Evolutionary conservation across 2,888 invertebrate species (phyloP).

Genomic region (Microplitis manilae): DNA sequence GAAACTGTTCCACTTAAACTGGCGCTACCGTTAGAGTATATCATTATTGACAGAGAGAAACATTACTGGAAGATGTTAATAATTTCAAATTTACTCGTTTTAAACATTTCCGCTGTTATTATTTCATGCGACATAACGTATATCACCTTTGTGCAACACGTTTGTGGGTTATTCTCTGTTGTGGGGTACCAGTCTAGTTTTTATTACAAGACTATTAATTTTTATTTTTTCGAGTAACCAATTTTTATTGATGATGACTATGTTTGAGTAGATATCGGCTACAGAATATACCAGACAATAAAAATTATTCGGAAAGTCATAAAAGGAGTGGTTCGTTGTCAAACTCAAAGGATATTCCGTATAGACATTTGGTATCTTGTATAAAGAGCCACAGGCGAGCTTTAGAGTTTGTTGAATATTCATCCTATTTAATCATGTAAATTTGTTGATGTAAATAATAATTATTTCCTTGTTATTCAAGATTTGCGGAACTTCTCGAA

Average conservation of each 20-base stretch:
- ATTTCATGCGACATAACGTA: slow-evolving; percentile 29
- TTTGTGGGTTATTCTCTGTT: slow-evolving; percentile 35
- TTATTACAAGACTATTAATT: neutral
- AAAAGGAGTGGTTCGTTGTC: neutral
- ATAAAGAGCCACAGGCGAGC: slow-evolving; percentile 20
- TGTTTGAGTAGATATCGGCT: neutral
- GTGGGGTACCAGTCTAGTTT: slow-evolving; percentile 27
- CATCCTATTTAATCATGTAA: neutral
- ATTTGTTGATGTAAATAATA: neutral
- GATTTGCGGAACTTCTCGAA: slow-evolving; percentile 28
- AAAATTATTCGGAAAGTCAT: neutral
- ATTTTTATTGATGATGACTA: neutral
- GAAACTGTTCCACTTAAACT: slow-evolving; percentile 13
- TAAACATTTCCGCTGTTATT: neutral
- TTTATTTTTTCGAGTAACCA: neutral
- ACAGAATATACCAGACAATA: neutral
- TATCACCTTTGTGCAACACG: slow-evolving; percentile 26
- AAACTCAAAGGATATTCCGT: neutral
- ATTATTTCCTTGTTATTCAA: neutral
- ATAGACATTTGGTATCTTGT: slow-evolving; percentile 11
- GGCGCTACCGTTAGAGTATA: slow-evolving; percentile 23
- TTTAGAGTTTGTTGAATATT: slow-evolving; percentile 6
- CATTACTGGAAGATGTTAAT: slow-evolving; percentile 4
- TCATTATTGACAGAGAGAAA: slow-evolving; percentile 16
- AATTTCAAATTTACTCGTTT: neutral